A percentile compares a stretch with the other conserved stretches of the same genome.
Conservation (phyloP, 2,888 invertebrate species). For the Apodemia hepburni region DNA sequence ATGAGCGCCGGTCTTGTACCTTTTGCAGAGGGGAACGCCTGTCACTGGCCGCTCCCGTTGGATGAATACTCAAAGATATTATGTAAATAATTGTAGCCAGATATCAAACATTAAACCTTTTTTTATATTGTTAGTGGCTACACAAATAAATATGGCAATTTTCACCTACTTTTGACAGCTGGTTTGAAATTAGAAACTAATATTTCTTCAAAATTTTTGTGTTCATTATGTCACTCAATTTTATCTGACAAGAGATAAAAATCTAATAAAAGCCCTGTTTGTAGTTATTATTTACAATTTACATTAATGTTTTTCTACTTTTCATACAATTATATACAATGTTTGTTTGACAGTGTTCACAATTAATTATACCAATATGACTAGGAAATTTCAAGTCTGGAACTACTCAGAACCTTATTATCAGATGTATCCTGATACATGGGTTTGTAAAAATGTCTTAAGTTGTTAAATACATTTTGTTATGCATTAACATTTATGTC, state of each 20-base stretch:
- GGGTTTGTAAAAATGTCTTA: slow-evolving; percentile 46
- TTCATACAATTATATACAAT: slow-evolving; percentile 53
- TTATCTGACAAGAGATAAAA: slow-evolving; percentile 61
- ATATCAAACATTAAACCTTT: background rate
- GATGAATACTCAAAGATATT: too few species aligned
- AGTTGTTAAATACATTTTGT: background rate
- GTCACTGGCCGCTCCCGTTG: too few species aligned
- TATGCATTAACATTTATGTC: background rate
- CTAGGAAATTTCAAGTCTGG: slow-evolving; percentile 78
- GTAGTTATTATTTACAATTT: slow-evolving; percentile 47
- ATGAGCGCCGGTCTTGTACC: too few species aligned
- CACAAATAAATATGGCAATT: slow-evolving; percentile 21
- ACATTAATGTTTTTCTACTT: slow-evolving; percentile 50
- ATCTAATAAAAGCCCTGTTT: slow-evolving; percentile 47
- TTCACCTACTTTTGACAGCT: slow-evolving; percentile 30
- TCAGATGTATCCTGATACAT: slow-evolving; percentile 74
- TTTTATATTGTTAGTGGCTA: background rate
- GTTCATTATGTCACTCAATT: slow-evolving; percentile 59
- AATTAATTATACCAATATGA: slow-evolving; percentile 56
- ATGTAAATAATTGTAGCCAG: too few species aligned
- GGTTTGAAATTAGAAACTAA: slow-evolving; percentile 56
- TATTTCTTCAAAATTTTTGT: slow-evolving; percentile 50
- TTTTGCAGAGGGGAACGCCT: too few species aligned
- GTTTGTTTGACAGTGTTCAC: slow-evolving; percentile 48
- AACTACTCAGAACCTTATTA: slow-evolving; percentile 75